phyloP scores from a whole-genome alignment of 2,797 vertebrate species.

The Antennarius maculatus region DNA sequence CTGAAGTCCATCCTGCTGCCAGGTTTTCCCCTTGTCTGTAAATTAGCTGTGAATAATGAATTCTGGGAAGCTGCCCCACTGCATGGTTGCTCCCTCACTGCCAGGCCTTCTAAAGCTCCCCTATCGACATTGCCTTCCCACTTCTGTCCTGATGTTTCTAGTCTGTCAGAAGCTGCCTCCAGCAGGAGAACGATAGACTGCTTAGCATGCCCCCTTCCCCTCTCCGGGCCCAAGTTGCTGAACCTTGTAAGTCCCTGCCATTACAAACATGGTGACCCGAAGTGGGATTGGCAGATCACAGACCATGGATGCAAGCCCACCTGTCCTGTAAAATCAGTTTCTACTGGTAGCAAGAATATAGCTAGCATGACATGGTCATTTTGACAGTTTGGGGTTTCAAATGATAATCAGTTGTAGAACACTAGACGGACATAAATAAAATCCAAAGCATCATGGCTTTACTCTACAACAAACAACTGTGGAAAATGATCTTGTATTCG shows the following conservation, averaged over 20 bases:
- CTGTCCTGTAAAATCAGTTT: constrained; percentile 82
- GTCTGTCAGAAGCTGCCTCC: constrained; percentile 89
- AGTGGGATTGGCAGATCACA: constrained; percentile 88
- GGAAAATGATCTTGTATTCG: constrained; percentile 36
- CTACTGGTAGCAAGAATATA: constrained; percentile 69
- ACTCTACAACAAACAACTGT: constrained; percentile 33
- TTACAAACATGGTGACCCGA: constrained; percentile 82
- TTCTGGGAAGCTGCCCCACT: constrained; percentile 84
- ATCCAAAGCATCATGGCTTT: constrained; percentile 3
- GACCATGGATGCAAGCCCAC: constrained; percentile 80
- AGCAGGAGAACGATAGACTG: constrained; percentile 82
- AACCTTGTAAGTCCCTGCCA: constrained; percentile 88
- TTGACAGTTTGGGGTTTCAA: constrained; percentile 35
- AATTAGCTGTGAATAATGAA: constrained; percentile 86
- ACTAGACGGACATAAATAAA: constrained; percentile 11
- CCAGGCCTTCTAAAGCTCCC: constrained; percentile 83
- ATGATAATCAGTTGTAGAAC: constrained; percentile 27
- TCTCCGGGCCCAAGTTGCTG: constrained; percentile 88
- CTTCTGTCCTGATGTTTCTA: constrained; percentile 94
- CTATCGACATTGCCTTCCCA: constrained; percentile 87
- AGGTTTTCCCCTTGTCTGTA: constrained; percentile 73
- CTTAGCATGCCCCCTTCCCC: constrained; percentile 73
- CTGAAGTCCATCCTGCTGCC: constrained; percentile 58
- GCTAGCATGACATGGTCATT: constrained; percentile 61
- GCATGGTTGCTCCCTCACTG: constrained; percentile 80